A percentile compares a stretch with the other conserved stretches of the same genome.
These are phyloP conservation scores for Tanypteryx hageni DNA, from an alignment of 2,888 invertebrate genomes.

Conservation along the genomic window DNA sequence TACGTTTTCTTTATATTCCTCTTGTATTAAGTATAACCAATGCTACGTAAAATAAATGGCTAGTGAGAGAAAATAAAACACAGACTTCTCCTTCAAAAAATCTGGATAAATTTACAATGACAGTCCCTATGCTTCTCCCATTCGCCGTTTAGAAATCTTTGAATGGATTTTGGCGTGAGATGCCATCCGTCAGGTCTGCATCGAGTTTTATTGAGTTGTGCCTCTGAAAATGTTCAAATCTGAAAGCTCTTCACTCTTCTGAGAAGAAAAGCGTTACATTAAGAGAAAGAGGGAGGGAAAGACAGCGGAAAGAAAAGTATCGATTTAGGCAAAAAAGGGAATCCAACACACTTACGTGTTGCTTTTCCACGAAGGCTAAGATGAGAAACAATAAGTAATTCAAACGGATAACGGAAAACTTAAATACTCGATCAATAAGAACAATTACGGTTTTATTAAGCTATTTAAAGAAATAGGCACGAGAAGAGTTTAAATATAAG, in stretches of 20 bases:
- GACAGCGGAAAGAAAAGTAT: not conserved
- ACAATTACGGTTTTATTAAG: too few relatives aligned
- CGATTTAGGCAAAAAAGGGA: not conserved
- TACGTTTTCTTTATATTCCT: too few relatives aligned
- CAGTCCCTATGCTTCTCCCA: slow-evolving; percentile 40
- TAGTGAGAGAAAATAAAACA: not conserved
- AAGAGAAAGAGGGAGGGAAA: not conserved
- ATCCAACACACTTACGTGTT: too few relatives aligned
- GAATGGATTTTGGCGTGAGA: slow-evolving; percentile 54
- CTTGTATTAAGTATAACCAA: too few relatives aligned
- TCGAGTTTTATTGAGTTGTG: slow-evolving; percentile 44
- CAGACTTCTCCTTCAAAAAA: not conserved
- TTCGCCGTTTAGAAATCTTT: slow-evolving; percentile 29
- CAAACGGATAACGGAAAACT: too few relatives aligned
- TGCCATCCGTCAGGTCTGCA: not conserved
- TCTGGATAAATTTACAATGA: slow-evolving; percentile 27
- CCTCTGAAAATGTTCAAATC: slow-evolving; percentile 38
- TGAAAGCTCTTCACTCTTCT: slow-evolving; percentile 4
- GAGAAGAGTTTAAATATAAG: too few relatives aligned
- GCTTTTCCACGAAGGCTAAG: too few relatives aligned
- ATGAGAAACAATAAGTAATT: too few relatives aligned
- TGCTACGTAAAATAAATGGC: not conserved
- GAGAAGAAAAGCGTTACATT: not conserved
- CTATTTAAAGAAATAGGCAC: too few relatives aligned
- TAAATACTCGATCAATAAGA: too few relatives aligned